Base-by-base conservation (phyloP, 2,113 vertebrate species). In the Trogon surrucura region DNA sequence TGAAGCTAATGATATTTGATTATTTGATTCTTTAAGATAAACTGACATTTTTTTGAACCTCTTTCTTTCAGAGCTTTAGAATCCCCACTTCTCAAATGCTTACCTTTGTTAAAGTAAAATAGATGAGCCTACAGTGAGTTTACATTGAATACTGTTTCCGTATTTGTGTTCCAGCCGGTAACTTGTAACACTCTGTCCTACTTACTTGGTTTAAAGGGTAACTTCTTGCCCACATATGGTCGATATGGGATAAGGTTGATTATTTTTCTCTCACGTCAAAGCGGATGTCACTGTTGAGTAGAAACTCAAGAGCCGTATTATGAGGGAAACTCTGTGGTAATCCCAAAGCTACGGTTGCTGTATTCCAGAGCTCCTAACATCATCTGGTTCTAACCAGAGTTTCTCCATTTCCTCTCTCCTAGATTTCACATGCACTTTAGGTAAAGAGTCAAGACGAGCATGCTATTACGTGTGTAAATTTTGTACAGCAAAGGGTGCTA, bases 371-470 rank as follows among this genome's bases (percentile, higher is more conserved):
- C 9, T 80, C 56, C 41, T 66, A 32, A 44, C 7, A 11, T 13
- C 61, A 26, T 54, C 79, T 9, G n/a, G 32, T 38, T 54, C 36
- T 78, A 72, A 62, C 38, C 45, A 64, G n/a, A 23, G 32, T 53
- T 84, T 75, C 61, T 75, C 65, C 18, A 8, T 84, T 79, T 80
- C 66, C 36, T 71, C 29, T 85, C 90, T 86, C 50, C 62, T 57
- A 26, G 38, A 53, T 91, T 90, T 94, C 65, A 91, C n/a, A 50
- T 69, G 96, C 95, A 96, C 93, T 96, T 93, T 96, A 97, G 44
- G 41, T 79, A 79, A 64, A 85, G 73, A 79, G 75, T 81, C 60
- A 81, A 82, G 81, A 60, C 27, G n/a, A 95, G 65, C 9, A 18
- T 94, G 77, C 45, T 93, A 10, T 80, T 84, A 6, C 2, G 7